Conservation (phyloP, 2,888 invertebrate species). For the Leptarthrus brevirostris region DNA sequence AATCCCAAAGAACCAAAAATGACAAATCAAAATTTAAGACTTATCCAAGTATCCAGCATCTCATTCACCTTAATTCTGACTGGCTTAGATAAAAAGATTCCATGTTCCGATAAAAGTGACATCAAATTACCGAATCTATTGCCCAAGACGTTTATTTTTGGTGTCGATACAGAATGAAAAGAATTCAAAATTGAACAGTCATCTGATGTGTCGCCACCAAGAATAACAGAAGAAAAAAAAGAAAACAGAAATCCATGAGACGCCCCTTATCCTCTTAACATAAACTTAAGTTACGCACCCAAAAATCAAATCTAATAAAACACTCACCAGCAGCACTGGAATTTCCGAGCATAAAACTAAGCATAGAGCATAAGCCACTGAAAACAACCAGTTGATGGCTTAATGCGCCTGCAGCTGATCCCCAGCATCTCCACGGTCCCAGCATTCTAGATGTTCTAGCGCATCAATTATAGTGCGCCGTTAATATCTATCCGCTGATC, state of each 20-base stretch:
- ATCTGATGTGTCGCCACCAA: slow-evolving; percentile 3
- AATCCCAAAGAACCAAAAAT: background rate
- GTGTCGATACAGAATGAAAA: background rate
- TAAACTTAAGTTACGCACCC: background rate
- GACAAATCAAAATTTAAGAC: slow-evolving; percentile 14
- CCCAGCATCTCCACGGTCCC: slow-evolving; percentile 16
- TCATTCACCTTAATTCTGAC: too few species aligned
- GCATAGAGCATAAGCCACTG: slow-evolving; percentile 35
- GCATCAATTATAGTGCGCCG: slow-evolving; percentile 1
- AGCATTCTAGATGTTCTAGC: slow-evolving; percentile 17
- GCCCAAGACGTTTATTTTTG: too few species aligned
- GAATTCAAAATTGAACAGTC: slow-evolving; percentile 26
- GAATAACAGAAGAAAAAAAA: slow-evolving; percentile 4
- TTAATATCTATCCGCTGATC: background rate
- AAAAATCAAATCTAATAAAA: slow-evolving; percentile 28
- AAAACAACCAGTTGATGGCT: slow-evolving; percentile 45
- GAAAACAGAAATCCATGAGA: background rate
- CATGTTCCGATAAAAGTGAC: too few species aligned
- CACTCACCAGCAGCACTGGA: slow-evolving; percentile 35
- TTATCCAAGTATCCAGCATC: too few species aligned
- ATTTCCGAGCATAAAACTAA: slow-evolving; percentile 8
- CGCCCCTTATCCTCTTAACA: slow-evolving; percentile 40
- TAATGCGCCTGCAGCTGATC: slow-evolving; percentile 42
- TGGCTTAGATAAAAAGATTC: too few species aligned
- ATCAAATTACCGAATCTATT: too few species aligned